These are phyloP conservation scores for Pinna nobilis DNA, from an alignment of 1,140 invertebrate species.

Conservation along the genomic window DNA sequence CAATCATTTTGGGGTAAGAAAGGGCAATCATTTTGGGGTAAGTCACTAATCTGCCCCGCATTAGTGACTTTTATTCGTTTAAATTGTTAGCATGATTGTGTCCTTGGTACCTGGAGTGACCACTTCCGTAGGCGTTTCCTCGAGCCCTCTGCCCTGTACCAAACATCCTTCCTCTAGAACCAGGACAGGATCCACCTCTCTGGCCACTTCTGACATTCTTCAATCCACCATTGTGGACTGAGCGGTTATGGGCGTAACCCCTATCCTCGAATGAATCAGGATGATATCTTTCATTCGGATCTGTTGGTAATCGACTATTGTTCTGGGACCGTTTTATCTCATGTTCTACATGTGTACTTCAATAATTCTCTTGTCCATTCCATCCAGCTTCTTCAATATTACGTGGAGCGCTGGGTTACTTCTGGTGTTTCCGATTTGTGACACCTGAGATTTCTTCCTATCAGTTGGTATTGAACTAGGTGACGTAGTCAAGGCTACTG, in stretches of 20 bases:
- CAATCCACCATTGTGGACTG: neutral
- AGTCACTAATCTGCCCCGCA: neutral
- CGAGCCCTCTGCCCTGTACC: neutral
- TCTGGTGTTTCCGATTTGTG: neutral
- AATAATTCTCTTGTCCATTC: neutral
- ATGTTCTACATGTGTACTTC: neutral
- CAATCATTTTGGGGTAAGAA: no score
- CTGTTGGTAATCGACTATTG: neutral
- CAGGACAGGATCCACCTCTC: neutral
- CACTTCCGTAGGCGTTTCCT: neutral
- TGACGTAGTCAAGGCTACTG: neutral
- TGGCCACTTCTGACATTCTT: no score
- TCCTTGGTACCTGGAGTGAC: neutral
- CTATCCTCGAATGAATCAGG: no score
- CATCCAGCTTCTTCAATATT: neutral
- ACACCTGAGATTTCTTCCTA: neutral
- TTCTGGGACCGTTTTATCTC: neutral
- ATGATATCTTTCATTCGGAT: no score
- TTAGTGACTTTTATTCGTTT: constrained; percentile 2
- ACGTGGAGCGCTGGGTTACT: neutral
- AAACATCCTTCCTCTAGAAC: neutral
- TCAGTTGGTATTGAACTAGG: neutral
- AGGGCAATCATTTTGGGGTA: neutral
- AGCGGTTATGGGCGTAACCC: neutral
- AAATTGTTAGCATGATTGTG: neutral